Conservation (phyloP, 2,797 vertebrate genomes). For the Pipistrellus pipistrellus region DNA sequence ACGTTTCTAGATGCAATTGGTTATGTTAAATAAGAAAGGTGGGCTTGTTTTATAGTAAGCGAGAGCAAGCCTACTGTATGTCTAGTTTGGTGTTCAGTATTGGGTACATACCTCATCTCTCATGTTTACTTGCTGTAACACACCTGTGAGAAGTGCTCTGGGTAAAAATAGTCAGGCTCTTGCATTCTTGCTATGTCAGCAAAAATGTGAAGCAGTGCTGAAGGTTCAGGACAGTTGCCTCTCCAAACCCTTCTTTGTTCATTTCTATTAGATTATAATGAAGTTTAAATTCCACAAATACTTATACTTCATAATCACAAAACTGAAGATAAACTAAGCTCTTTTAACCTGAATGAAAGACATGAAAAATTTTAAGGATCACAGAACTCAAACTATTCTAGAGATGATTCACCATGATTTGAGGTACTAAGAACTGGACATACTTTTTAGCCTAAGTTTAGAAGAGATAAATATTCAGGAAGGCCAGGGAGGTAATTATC, state of each 20-base stretch:
- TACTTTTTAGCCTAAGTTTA: not conserved
- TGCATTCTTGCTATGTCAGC: not conserved
- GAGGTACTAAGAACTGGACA: not conserved
- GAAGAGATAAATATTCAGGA: not conserved
- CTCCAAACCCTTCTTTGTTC: not conserved
- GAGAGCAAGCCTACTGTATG: not conserved
- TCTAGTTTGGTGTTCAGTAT: not conserved
- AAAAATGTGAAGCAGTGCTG: not conserved
- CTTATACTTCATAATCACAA: not conserved
- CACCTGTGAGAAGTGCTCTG: not conserved
- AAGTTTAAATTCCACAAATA: not conserved
- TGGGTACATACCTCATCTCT: not conserved
- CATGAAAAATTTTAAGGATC: not conserved
- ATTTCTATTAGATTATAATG: not conserved
- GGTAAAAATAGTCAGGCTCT: not conserved
- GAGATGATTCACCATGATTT: not conserved
- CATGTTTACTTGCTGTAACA: not conserved
- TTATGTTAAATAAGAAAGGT: not conserved
- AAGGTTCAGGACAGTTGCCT: not conserved
- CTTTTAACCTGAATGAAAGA: not conserved
- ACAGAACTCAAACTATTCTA: not conserved
- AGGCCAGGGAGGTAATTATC: not conserved
- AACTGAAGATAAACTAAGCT: not conserved
- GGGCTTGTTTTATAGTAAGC: not conserved
- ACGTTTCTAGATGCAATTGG: not conserved